Percentiles rank a stretch among this genome's conserved stretches.
These are phyloP conservation scores for Heteromyza rotundicornis DNA, from an alignment of 2,888 invertebrate species.

Conservation along the genomic window DNA sequence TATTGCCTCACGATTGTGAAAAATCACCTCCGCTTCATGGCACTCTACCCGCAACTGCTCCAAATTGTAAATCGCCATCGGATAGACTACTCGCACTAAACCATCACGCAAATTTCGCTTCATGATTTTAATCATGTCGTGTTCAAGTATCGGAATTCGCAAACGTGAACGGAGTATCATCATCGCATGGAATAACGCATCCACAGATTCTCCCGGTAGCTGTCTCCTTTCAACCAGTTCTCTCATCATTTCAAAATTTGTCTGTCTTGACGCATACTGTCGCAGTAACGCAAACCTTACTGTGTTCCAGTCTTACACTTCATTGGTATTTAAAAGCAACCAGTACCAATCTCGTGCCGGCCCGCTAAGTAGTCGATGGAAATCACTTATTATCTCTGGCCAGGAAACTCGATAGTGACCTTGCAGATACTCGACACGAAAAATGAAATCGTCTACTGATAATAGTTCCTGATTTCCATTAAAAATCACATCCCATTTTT, in stretches of 20 bases:
- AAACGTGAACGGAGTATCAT: neutral
- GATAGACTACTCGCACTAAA: too few relatives aligned
- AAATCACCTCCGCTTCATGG: neutral
- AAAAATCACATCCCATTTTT: too few relatives aligned
- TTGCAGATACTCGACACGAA: too few relatives aligned
- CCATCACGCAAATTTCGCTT: neutral
- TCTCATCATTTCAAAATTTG: constrained; percentile 11
- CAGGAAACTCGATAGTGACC: too few relatives aligned
- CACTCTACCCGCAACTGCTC: neutral
- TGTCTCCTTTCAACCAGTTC: constrained; percentile 11
- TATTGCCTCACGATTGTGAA: neutral
- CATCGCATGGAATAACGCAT: constrained; percentile 9
- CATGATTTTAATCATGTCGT: neutral
- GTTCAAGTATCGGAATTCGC: neutral
- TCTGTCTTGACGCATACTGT: neutral
- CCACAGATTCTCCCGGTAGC: neutral
- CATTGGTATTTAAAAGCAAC: neutral
- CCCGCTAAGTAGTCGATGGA: neutral
- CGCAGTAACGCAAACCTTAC: neutral
- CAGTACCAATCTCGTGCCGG: constrained; percentile 10
- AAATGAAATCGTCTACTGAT: too few relatives aligned
- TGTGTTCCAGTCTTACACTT: neutral
- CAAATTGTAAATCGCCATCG: too few relatives aligned
- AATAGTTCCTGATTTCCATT: too few relatives aligned
- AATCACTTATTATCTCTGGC: too few relatives aligned